These are phyloP conservation scores for Calvadosia cruxmelitensis DNA, from an alignment of 30 jellyfish, hydroid and myxozoan species.

Conservation along the genomic window DNA sequence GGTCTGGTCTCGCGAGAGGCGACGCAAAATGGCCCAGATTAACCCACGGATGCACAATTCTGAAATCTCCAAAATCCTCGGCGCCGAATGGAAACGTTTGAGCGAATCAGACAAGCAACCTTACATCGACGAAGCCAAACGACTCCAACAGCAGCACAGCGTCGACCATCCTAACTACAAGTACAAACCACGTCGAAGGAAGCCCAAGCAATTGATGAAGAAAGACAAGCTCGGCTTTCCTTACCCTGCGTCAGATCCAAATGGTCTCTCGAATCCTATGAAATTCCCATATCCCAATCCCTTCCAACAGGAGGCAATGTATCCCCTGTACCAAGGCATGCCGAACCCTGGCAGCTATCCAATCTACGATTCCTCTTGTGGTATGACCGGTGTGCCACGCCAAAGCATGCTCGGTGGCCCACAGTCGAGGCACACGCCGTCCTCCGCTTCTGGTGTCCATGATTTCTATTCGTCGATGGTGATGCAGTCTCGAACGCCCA, in stretches of 20 bases:
- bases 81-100: conserved; percentile 99
- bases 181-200: conserved; percentile 93
- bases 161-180: conserved; percentile 96
- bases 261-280: conserved; percentile 67
- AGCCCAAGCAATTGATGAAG: conserved; percentile 79
- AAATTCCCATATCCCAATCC: conserved; percentile 93
- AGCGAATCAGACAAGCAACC: conserved; percentile 84
- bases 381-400: conserved; percentile 46
- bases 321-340: conserved; percentile 78
- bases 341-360: conserved; percentile 74
- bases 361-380: conserved; percentile 49
- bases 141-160: conserved; percentile 95
- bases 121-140: conserved; percentile 91
- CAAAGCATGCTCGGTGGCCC: conserved; percentile 74
- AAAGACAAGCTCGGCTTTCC: conserved; percentile 95
- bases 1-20: conserved; percentile 97
- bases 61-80: conserved; percentile 91
- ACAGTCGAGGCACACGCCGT: conserved; percentile 43
- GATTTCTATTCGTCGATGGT: conserved; percentile 69
- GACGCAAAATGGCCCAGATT: conserved; percentile 93
- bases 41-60: conserved; percentile 99
- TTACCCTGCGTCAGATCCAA: conserved; percentile 77
- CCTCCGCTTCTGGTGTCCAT: conserved; percentile 44
- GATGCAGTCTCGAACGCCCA: conserved; percentile 55
- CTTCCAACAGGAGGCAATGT: conserved; percentile 90